A percentile compares a stretch with the other conserved stretches of the same genome.
phyloP scores from a whole-genome alignment of 2,888 invertebrate species.

The Galeopsomyia nigrocyanea region DNA sequence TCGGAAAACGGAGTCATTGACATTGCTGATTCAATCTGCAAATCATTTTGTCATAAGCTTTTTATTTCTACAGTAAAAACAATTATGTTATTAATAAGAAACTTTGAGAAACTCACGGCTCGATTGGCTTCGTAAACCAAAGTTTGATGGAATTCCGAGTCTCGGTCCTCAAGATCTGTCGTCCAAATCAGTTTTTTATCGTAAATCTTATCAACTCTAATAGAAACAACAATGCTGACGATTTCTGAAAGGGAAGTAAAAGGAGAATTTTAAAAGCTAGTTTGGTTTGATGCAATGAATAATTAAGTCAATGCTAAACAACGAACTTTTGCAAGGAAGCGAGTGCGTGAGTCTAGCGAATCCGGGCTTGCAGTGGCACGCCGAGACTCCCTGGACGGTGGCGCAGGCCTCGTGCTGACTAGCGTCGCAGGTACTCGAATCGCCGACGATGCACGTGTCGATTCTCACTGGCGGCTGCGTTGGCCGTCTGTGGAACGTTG shows the following conservation, averaged over 20 bases:
- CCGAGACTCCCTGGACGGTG: conserved; percentile 85
- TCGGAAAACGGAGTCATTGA: conserved; percentile 93
- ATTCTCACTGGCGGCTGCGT: conserved; percentile 83
- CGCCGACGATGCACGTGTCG: conserved; percentile 94
- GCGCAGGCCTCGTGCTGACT: conserved; percentile 90
- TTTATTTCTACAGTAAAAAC: background rate
- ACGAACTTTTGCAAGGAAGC: conserved; percentile 64
- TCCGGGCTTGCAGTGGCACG: conserved; percentile 89
- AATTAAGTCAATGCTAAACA: background rate
- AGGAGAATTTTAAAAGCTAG: background rate
- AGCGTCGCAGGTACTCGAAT: conserved; percentile 90
- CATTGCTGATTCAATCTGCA: conserved; percentile 90
- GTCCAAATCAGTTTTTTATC: conserved; percentile 86
- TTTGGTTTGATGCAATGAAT: background rate
- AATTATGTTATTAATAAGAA: conserved; percentile 3
- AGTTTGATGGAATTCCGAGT: conserved; percentile 85
- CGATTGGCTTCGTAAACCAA: conserved; percentile 88
- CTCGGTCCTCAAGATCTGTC: conserved; percentile 79
- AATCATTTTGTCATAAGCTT: background rate
- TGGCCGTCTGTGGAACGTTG: conserved; percentile 74
- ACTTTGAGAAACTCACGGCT: conserved; percentile 81
- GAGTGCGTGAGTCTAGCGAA: conserved; percentile 64
- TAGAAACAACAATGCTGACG: conserved; percentile 82
- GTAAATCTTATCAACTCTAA: conserved; percentile 87
- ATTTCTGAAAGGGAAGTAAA: conserved; percentile 69